Evolutionary conservation across 2,797 vertebrate species (phyloP).

Genomic region (Characodon lateralis): DNA sequence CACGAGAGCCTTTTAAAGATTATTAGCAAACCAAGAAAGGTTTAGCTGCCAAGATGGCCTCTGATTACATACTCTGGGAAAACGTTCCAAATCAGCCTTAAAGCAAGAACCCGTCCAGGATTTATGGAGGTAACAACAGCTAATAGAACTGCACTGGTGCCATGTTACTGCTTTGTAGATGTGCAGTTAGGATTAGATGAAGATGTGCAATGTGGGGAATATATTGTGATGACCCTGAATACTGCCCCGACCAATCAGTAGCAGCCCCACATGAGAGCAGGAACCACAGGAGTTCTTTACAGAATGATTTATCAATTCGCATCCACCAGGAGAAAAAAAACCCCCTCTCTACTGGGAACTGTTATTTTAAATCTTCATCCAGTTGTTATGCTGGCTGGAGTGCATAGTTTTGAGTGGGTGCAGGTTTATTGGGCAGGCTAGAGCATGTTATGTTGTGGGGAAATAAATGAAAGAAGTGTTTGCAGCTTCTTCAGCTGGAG

Average conservation of each 20-base stretch:
- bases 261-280: slow-evolving; percentile 44
- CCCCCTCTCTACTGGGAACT: slow-evolving; percentile 48
- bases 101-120: slow-evolving; percentile 13
- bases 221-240: slow-evolving; percentile 29
- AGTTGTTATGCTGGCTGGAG: slow-evolving; percentile 53
- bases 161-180: slow-evolving; percentile 45
- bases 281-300: slow-evolving; percentile 63
- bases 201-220: slow-evolving; percentile 38
- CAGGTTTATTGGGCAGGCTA: slow-evolving; percentile 28
- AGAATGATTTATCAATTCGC: slow-evolving; percentile 70
- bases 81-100: slow-evolving; percentile 1
- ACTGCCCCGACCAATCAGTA: slow-evolving; percentile 33
- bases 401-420: slow-evolving; percentile 2
- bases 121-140: slow-evolving; percentile 23
- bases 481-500: slow-evolving; percentile 29
- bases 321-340: slow-evolving; percentile 58
- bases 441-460: slow-evolving; percentile 23
- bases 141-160: slow-evolving; percentile 50
- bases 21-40: not conserved
- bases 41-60: too few species aligned
- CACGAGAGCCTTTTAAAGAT: slow-evolving; percentile 24
- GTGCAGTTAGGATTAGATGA: slow-evolving; percentile 54
- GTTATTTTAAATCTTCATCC: slow-evolving; percentile 73
- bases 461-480: slow-evolving; percentile 49
- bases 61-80: not conserved